Evolutionary conservation across 2,888 invertebrate genomes (phyloP).

Genomic region (Dendrolimus houi): DNA sequence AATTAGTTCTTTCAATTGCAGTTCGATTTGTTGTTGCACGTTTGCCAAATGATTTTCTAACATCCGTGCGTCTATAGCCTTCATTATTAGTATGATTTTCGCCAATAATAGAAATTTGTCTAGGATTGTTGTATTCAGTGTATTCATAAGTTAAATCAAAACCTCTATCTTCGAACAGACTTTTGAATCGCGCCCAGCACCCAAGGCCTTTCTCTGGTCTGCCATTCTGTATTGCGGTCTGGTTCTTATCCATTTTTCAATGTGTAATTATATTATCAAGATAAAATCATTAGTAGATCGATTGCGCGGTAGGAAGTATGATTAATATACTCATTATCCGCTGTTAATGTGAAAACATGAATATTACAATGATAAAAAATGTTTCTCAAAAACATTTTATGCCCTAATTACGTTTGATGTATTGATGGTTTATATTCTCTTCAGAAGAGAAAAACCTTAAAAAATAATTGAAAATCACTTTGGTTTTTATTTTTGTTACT

Average conservation of each 20-base stretch:
- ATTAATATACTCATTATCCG: constrained; percentile 15
- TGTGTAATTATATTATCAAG: not conserved
- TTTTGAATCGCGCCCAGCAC: constrained; percentile 61
- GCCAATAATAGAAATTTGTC: constrained; percentile 25
- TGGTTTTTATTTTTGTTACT: too few species aligned
- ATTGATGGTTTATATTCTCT: too few species aligned
- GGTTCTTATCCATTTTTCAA: constrained; percentile 21
- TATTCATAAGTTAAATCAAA: constrained; percentile 66
- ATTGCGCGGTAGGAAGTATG: constrained; percentile 6
- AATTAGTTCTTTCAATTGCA: not conserved
- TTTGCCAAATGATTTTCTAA: constrained; percentile 24
- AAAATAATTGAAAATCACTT: too few species aligned
- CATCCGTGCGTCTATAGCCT: constrained; percentile 40
- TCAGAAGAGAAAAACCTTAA: too few species aligned
- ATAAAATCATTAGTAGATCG: not conserved
- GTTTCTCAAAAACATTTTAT: not conserved
- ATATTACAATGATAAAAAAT: not conserved
- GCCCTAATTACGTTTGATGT: too few species aligned
- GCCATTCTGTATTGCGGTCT: constrained; percentile 10
- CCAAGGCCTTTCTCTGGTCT: constrained; percentile 22
- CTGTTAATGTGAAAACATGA: constrained; percentile 4
- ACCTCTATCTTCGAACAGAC: constrained; percentile 58
- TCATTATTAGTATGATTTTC: constrained; percentile 32
- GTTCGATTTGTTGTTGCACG: constrained; percentile 5
- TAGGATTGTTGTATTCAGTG: constrained; percentile 13